Conservation (phyloP, 2,113 vertebrate genomes). For the Sorex araneus region DNA sequence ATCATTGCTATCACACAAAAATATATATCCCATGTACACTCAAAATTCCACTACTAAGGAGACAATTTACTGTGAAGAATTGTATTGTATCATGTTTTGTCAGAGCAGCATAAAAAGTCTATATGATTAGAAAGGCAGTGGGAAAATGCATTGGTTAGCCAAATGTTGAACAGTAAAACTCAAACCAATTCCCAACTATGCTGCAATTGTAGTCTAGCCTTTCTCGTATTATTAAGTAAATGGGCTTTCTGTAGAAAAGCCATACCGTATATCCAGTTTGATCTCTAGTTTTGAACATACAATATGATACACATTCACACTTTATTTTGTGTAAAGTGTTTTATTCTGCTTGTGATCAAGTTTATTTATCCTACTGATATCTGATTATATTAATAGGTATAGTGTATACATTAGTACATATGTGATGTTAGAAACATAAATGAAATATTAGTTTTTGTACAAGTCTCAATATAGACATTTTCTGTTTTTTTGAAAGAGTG, state of each 20-base stretch:
- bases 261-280: background rate
- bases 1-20: background rate
- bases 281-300: background rate
- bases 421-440: background rate
- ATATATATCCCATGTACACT: background rate
- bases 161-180: conserved; percentile 26
- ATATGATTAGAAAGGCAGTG: background rate
- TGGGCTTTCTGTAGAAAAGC: background rate
- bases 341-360: background rate
- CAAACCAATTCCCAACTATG: background rate
- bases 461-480: background rate
- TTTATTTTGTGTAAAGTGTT: background rate
- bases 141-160: background rate
- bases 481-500: conserved; percentile 1
- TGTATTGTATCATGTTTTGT: conserved; percentile 7
- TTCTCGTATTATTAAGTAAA: background rate
- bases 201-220: background rate
- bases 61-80: background rate
- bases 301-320: background rate
- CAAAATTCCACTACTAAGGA: background rate
- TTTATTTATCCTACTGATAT: background rate
- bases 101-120: background rate
- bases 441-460: background rate
- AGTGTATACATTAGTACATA: background rate
- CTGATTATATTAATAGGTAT: background rate